A percentile compares a stretch with the other conserved stretches of the same genome.
These are phyloP conservation scores for Vanessa tameamea DNA, from an alignment of 1,140 invertebrate species.

Conservation along the genomic window DNA sequence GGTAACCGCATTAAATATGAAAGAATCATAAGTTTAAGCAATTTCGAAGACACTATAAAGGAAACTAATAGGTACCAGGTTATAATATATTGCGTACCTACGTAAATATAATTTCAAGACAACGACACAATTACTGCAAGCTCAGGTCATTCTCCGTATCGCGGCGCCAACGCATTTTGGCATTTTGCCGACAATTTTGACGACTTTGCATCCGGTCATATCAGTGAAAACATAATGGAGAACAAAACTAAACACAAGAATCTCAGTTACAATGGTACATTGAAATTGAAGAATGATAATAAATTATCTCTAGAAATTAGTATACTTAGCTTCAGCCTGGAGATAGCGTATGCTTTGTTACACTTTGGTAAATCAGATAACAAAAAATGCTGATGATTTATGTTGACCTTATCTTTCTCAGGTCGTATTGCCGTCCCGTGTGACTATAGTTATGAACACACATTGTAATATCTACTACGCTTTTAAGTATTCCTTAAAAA, in stretches of 20 bases:
- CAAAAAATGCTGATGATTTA: no score
- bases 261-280: neutral
- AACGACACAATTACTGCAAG: slow-evolving; percentile 40
- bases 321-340: no score
- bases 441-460: no score
- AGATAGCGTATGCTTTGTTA: no score
- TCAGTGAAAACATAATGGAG: slow-evolving; percentile 38
- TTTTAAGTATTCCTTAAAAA: no score
- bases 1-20: neutral
- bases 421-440: no score
- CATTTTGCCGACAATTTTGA: slow-evolving; percentile 53
- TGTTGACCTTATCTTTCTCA: no score
- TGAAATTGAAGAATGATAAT: no score
- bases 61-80: neutral
- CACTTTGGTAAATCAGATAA: no score
- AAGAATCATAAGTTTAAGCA: neutral
- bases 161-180: slow-evolving; percentile 61
- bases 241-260: slow-evolving; percentile 12
- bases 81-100: neutral
- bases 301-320: no score
- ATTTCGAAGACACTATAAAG: neutral
- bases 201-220: slow-evolving; percentile 48
- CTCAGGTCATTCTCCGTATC: slow-evolving; percentile 43
- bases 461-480: no score
- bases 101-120: slow-evolving; percentile 22